Evolutionary conservation across 2,888 invertebrate genomes (phyloP).

Genomic region (Lycocerus yunnanus): DNA sequence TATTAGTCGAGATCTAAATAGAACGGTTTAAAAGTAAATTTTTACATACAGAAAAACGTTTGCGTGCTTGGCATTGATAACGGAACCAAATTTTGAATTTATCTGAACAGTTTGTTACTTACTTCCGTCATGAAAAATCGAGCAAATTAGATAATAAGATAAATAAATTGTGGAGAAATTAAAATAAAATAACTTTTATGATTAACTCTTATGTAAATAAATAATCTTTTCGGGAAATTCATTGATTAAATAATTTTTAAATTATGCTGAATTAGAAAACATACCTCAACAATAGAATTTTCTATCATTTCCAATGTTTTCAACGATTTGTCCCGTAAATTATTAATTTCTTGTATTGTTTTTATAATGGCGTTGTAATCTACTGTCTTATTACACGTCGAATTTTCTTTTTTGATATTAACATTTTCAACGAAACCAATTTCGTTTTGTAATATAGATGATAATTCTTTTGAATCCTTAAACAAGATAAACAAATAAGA

Average conservation of each 20-base stretch:
- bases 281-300: constrained; percentile 24
- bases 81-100: background rate
- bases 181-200: no score
- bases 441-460: background rate
- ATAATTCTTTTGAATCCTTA: background rate
- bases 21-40: no score
- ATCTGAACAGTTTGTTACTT: background rate
- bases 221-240: background rate
- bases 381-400: background rate
- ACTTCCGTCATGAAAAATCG: background rate
- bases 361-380: background rate
- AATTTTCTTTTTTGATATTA: background rate
- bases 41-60: background rate
- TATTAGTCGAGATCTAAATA: background rate
- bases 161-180: no score
- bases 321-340: constrained; percentile 5
- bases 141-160: background rate
- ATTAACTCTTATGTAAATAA: background rate
- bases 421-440: background rate
- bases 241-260: background rate
- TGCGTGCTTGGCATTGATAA: background rate
- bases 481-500: background rate
- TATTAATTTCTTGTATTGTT: constrained; percentile 13
- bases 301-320: constrained; percentile 18
- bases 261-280: background rate